Percentiles rank a stretch among this genome's conserved stretches.
These are phyloP conservation scores for Trilocha varians DNA, from an alignment of 2,888 invertebrate species.

Conservation along the genomic window DNA sequence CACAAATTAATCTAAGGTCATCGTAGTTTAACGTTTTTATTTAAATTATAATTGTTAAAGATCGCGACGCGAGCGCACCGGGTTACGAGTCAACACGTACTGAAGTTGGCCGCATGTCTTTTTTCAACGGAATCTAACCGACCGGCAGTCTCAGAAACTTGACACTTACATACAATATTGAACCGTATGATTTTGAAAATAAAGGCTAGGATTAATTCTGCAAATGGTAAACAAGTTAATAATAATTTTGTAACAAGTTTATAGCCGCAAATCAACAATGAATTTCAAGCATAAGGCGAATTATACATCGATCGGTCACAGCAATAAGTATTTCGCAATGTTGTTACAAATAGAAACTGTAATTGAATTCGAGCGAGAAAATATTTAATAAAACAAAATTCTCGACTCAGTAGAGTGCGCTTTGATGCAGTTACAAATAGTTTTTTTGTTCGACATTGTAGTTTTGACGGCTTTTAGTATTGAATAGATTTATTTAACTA, in stretches of 20 bases:
- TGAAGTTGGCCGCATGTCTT: slow-evolving; percentile 20
- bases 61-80: slow-evolving; percentile 16
- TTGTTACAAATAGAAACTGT: not conserved
- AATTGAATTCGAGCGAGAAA: not conserved
- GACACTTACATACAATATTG: not conserved
- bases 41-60: slow-evolving; percentile 6
- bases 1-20: not conserved
- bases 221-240: not conserved
- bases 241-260: slow-evolving; percentile 7
- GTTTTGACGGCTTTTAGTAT: too few species aligned
- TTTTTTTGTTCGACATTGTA: too few species aligned
- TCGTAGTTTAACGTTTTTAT: slow-evolving; percentile 16
- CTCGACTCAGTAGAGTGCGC: not conserved
- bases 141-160: not conserved
- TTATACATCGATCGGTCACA: slow-evolving; percentile 4
- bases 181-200: not conserved
- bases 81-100: slow-evolving; percentile 19
- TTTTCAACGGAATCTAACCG: slow-evolving; percentile 1
- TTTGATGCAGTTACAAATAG: not conserved
- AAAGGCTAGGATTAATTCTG: not conserved
- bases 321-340: not conserved
- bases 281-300: slow-evolving; percentile 7
- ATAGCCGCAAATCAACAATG: slow-evolving; percentile 10
- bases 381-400: not conserved
- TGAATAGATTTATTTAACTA: too few species aligned